Base-by-base conservation (phyloP, 2,797 vertebrate species). In the Sebastes iracundus region DNA sequence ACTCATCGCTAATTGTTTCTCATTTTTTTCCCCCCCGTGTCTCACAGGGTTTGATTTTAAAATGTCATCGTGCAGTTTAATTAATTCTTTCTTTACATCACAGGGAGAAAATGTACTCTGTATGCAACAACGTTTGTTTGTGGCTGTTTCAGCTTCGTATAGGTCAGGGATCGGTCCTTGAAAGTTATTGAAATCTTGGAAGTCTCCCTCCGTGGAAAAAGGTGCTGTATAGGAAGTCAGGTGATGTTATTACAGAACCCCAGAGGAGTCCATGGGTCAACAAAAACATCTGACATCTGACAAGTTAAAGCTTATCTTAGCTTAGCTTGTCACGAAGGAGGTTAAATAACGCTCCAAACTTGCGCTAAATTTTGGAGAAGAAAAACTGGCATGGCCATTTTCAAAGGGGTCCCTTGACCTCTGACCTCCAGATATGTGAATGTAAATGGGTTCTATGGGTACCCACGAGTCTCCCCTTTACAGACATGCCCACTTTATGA, bases 1-100 rank as follows among this genome's bases (percentile, higher is more conserved):
- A 81, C 75, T n/a, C n/a, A 61, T 68, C 5, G 3, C 53, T 70
- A 81, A 84, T 80, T 75, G 52, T 76, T 77, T 78, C 49, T 62
- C 16, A 10, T 77, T 74, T 82, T 81, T 66, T 28, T 58, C 22
- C 27, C 33, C 38, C 0, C 38, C 38, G 6, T 13, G n/a, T 82
- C 49, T 79, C 59, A n/a, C 28, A 66, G 22, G 12, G 7, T 65
- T 75, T 79, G 32, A 83, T 72, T 84, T 67, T 58, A 66, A 66
- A 82, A 87, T 77, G 72, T 65, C 80, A 79, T 68, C 2, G 4
- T 6, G 35, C 28, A 28, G 42, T 74, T 63, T 33, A 73, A 79
- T 79, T 27, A 49, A 55, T 77, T 68, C 6, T 69, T 46, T 71
- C 7, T 49, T 53, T 27, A 62, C 7, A 12, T 20, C 12, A 12